phyloP scores from a whole-genome alignment of 30 jellyfish, hydroid and myxozoan species.

The Sanderia malayensis region DNA sequence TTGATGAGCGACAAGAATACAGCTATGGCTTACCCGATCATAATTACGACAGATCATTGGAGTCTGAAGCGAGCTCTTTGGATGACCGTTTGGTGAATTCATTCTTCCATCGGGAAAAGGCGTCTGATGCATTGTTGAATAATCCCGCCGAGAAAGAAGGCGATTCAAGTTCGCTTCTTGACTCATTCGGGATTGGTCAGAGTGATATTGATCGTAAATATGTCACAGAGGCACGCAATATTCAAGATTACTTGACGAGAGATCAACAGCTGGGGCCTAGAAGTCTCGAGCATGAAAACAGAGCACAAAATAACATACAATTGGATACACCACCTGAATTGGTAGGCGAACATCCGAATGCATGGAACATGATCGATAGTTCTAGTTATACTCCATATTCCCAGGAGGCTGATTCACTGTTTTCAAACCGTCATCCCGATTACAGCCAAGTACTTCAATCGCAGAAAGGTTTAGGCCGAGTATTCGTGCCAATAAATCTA shows the following conservation, averaged over 20 bases:
- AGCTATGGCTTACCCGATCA: slow-evolving; percentile 61
- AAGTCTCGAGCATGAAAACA: slow-evolving; percentile 44
- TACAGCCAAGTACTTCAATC: slow-evolving; percentile 59
- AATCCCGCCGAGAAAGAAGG: slow-evolving; percentile 1
- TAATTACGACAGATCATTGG: slow-evolving; percentile 59
- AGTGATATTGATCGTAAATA: slow-evolving; percentile 41
- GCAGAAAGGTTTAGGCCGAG: slow-evolving; percentile 65
- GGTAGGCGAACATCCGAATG: slow-evolving; percentile 44
- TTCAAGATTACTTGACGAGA: slow-evolving; percentile 42
- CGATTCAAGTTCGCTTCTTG: slow-evolving; percentile 21
- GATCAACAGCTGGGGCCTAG: slow-evolving; percentile 17
- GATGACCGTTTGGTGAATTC: slow-evolving; percentile 47
- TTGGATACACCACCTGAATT: slow-evolving; percentile 53
- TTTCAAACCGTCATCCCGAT: slow-evolving; percentile 22
- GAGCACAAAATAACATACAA: slow-evolving; percentile 53
- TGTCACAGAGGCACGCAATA: slow-evolving; percentile 48
- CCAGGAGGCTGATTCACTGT: slow-evolving; percentile 44
- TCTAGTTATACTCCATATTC: slow-evolving; percentile 59
- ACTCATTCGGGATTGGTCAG: slow-evolving; percentile 60
- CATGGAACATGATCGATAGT: slow-evolving; percentile 60
- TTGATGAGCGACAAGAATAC: slow-evolving; percentile 36
- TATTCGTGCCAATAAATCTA: slow-evolving; percentile 51
- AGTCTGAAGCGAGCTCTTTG: slow-evolving; percentile 44
- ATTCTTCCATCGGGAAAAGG: slow-evolving; percentile 32
- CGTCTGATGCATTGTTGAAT: neutral